These are phyloP conservation scores for Todiramphus saurophagus DNA, from an alignment of 2,113 vertebrate species.

Conservation along the genomic window DNA sequence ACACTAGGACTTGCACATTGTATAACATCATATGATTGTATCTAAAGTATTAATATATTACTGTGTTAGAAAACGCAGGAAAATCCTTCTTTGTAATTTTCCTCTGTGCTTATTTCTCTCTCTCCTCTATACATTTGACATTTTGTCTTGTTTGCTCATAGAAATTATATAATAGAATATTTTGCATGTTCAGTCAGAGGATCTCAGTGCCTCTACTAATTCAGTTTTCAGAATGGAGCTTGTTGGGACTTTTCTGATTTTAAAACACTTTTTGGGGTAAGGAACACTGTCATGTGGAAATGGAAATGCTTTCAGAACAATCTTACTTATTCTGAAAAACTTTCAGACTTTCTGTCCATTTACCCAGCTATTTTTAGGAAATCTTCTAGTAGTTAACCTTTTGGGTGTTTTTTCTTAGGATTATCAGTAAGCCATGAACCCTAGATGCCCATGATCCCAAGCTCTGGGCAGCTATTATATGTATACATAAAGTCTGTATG, in stretches of 20 bases:
- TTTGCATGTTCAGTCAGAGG: neutral
- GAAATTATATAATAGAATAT: neutral
- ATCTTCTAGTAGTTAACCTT: neutral
- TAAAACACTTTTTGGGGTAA: neutral
- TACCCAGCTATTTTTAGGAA: rapidly evolving
- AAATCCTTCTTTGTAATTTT: slow-evolving; percentile 20
- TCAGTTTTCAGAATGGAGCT: neutral
- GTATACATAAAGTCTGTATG: neutral
- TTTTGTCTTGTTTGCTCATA: neutral
- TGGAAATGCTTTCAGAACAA: neutral
- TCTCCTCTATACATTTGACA: neutral
- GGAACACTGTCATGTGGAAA: neutral
- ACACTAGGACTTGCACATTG: slow-evolving; percentile 3
- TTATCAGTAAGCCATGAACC: neutral
- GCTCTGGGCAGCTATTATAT: neutral
- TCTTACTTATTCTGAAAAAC: neutral
- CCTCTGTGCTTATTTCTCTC: neutral
- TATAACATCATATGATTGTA: slow-evolving; percentile 33
- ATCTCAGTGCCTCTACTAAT: neutral
- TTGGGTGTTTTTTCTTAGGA: neutral
- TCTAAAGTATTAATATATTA: slow-evolving; percentile 34
- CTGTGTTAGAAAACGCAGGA: neutral
- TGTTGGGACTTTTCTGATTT: neutral
- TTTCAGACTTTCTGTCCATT: neutral
- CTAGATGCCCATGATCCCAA: neutral